phyloP scores from a whole-genome alignment of 2,888 invertebrate genomes.

The Aphidius colemani region DNA sequence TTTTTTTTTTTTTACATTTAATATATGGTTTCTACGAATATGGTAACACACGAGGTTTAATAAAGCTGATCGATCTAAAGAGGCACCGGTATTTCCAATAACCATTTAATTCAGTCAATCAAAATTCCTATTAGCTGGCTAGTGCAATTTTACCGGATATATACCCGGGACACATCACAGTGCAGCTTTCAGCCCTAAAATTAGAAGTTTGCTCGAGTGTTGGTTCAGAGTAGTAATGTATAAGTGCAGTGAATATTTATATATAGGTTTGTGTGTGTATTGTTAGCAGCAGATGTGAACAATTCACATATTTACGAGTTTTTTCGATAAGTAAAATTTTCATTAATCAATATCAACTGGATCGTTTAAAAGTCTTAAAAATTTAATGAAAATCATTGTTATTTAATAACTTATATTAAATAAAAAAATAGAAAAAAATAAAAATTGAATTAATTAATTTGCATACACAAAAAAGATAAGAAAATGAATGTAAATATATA shows the following conservation, averaged over 20 bases:
- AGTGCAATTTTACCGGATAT: slow-evolving; percentile 55
- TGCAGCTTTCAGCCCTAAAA: slow-evolving; percentile 42
- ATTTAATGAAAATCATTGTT: too few relatives aligned
- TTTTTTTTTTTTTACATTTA: slow-evolving; percentile 13
- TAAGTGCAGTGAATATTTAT: slow-evolving; percentile 43
- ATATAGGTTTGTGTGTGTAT: slow-evolving; percentile 40
- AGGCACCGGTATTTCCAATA: slow-evolving; percentile 52
- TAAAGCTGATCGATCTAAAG: slow-evolving; percentile 53
- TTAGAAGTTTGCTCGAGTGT: slow-evolving; percentile 54
- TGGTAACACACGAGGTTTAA: slow-evolving; percentile 34
- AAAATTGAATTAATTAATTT: slow-evolving; percentile 14
- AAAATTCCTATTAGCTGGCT: slow-evolving; percentile 58
- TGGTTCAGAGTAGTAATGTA: slow-evolving; percentile 37
- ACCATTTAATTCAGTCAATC: slow-evolving; percentile 60
- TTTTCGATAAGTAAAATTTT: too few relatives aligned
- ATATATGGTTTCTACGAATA: slow-evolving; percentile 6
- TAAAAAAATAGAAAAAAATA: not conserved
- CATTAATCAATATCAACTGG: too few relatives aligned
- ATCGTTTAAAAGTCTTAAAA: not conserved
- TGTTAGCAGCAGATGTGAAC: slow-evolving; percentile 15
- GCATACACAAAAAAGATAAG: too few relatives aligned
- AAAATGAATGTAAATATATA: too few relatives aligned
- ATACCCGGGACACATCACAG: slow-evolving; percentile 43
- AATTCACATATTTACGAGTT: slow-evolving; percentile 7
- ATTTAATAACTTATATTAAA: too few relatives aligned